Evolutionary conservation across 1,140 invertebrate species (phyloP).

Genomic region (Brachionus paranguensis): DNA sequence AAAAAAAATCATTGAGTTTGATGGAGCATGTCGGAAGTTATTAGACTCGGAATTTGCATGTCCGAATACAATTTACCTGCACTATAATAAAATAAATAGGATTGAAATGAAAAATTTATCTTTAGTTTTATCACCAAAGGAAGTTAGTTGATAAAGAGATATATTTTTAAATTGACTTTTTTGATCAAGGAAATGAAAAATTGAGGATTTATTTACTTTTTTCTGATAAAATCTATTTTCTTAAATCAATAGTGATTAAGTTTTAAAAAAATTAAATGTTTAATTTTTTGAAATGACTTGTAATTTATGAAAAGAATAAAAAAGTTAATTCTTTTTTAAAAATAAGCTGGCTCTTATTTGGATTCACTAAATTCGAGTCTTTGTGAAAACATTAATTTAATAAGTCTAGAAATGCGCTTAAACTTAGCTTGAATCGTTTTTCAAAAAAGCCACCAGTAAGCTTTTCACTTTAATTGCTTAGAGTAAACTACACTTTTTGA

Average conservation of each 20-base stretch:
- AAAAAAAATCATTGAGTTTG: too few species aligned
- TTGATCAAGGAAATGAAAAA: not conserved
- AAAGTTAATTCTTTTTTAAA: not conserved
- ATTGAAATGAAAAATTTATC: too few species aligned
- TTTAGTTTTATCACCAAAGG: too few species aligned
- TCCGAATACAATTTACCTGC: too few species aligned
- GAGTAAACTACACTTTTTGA: conserved; percentile 16
- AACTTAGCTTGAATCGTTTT: conserved; percentile 4
- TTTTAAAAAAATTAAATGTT: not conserved
- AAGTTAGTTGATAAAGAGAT: too few species aligned
- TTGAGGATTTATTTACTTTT: not conserved
- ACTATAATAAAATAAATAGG: too few species aligned
- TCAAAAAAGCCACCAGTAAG: not conserved
- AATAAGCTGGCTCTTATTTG: not conserved
- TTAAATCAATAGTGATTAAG: not conserved
- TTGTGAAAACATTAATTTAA: conserved; percentile 32
- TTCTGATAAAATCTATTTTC: too few species aligned
- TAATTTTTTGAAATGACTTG: not conserved
- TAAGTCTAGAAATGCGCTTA: not conserved
- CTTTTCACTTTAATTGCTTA: not conserved
- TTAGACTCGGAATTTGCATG: too few species aligned
- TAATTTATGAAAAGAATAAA: not conserved
- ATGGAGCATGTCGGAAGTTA: too few species aligned
- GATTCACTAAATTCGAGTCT: conserved; percentile 1
- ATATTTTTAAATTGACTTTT: too few species aligned